These are phyloP conservation scores for Meloidogyne floridensis DNA, from an alignment of 1,140 invertebrate genomes.

Conservation along the genomic window DNA sequence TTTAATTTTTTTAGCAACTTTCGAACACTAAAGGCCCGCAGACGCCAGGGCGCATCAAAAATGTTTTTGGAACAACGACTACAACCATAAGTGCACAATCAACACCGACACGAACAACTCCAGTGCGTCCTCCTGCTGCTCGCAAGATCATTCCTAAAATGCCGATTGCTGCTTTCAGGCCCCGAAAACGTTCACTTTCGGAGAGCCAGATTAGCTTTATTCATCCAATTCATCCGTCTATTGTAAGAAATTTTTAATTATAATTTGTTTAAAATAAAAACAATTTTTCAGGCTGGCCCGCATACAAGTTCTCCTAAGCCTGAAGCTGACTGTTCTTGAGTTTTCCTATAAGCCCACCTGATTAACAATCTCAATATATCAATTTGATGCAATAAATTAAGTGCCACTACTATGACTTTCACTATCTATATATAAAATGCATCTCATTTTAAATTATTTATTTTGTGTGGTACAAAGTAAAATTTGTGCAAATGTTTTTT, in stretches of 20 bases:
- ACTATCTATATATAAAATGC: background rate
- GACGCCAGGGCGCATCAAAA: background rate
- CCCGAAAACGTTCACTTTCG: conserved; percentile 25
- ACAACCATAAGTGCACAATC: background rate
- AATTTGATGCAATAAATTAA: background rate
- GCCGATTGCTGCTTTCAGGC: background rate
- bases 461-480: background rate
- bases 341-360: background rate
- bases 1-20: conserved; percentile 6
- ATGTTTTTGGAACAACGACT: conserved; percentile 4
- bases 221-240: background rate
- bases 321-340: background rate
- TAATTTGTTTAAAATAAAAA: background rate
- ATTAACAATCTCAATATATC: background rate
- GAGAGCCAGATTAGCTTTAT: conserved; percentile 12
- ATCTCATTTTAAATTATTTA: conserved; percentile 1
- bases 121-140: background rate
- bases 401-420: background rate
- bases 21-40: background rate
- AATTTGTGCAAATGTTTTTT: background rate
- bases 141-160: background rate
- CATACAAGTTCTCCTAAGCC: background rate
- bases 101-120: background rate
- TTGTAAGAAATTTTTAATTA: background rate
- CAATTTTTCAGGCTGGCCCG: background rate